phyloP scores from a whole-genome alignment of 2,797 vertebrate genomes.

The Okamejei kenojei region DNA sequence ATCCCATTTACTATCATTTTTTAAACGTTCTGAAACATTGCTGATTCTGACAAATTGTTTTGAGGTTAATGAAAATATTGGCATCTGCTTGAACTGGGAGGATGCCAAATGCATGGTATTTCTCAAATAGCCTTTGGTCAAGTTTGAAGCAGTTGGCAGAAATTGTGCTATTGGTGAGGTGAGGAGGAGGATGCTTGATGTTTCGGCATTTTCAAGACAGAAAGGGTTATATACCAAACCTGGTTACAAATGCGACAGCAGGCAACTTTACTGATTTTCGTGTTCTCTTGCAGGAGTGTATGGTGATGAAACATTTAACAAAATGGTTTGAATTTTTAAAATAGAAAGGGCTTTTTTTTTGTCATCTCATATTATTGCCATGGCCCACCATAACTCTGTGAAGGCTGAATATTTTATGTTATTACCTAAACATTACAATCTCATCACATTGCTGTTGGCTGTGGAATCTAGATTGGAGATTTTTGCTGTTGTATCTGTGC shows the following conservation, averaged over 20 bases:
- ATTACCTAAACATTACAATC: background rate
- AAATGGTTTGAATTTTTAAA: background rate
- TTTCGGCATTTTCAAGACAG: background rate
- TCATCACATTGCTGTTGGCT: background rate
- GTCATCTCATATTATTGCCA: background rate
- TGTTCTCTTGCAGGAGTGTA: background rate
- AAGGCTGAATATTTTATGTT: background rate
- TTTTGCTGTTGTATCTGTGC: background rate
- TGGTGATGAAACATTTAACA: background rate
- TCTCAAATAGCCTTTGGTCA: background rate
- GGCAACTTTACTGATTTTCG: background rate
- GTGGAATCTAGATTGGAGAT: background rate
- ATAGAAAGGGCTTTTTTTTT: background rate
- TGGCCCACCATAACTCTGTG: background rate
- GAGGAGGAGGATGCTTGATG: background rate
- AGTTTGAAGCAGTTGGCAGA: background rate
- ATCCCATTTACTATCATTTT: background rate
- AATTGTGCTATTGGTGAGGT: background rate
- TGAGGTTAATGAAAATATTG: no score
- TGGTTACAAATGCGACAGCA: background rate
- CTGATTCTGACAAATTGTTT: background rate
- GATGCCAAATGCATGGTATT: background rate
- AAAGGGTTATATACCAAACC: background rate
- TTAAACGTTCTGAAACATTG: background rate
- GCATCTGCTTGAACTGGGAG: background rate